Evolutionary conservation across 2,888 invertebrate genomes (phyloP), one percentile per base, ranked within the genome.

Genomic region (Abrostola triplasia): DNA sequence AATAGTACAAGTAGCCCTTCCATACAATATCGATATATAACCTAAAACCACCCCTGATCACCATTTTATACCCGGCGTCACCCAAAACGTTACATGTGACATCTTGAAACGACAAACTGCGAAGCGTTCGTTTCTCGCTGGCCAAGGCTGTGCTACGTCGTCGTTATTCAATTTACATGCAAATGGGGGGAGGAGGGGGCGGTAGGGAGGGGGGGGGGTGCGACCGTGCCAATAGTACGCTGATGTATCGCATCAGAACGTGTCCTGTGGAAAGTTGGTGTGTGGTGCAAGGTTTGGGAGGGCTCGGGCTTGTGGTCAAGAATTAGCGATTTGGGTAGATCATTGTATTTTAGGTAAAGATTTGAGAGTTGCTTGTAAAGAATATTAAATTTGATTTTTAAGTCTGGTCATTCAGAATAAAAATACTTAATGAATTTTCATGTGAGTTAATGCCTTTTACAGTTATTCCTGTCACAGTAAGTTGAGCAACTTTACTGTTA

Each of bases 91-190:
- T 73, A 67, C 70, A 73, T 72, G 79, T 86, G 84, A 85, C 86
- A 85, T 90, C 90, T 88, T 90, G 85, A 83, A 86, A 86, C 87
- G 87, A 86, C 87, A 86, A 84, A 88, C 85, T 81, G 85, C 80
- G 84, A 62, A 65, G 78, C 81, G 84, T 81, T 83, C 81, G 82
- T 84, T 85, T 75, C 80, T 74, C 79, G 79, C 72, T 84, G 86
- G 82, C 88, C 87, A 85, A 87, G 88, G 89, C 88, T 86, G 85
- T 84, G 88, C 89, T 86, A 86, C 89, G 89, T 87, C 89, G 87
- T 84, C 91, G 92, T 94, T 94, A 94, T 95, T 95, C 95, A 95
- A 95, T 95, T 93, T 94, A 94, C 93, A 95, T 95, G 94, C 93
- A 95, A 95, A 95, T 93, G 86, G 86, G 81, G 80, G 79, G 80